phyloP scores from a whole-genome alignment of 2,888 invertebrate species.

The Andrena minutula region DNA sequence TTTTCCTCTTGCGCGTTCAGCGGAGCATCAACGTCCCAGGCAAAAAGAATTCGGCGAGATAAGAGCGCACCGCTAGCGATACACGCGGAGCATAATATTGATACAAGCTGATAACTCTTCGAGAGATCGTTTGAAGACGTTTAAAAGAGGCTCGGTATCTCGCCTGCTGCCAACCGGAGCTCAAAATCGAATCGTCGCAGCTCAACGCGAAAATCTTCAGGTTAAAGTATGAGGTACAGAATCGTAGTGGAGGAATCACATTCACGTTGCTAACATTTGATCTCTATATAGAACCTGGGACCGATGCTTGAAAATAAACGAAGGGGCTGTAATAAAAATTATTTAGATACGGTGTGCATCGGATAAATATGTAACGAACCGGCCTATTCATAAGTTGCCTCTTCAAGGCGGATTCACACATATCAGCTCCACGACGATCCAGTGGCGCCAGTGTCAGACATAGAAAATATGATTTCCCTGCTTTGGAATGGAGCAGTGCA shows the following conservation, averaged over 20 bases:
- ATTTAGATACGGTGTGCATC: not conserved
- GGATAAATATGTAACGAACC: constrained; percentile 1
- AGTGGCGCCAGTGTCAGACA: no score
- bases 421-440: no score
- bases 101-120: constrained; percentile 66
- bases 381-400: not conserved
- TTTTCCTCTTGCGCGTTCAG: not conserved
- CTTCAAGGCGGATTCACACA: no score
- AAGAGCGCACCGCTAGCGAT: constrained; percentile 56
- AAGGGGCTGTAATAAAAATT: not conserved
- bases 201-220: not conserved
- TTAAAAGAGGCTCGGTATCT: constrained; percentile 23
- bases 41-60: constrained; percentile 61
- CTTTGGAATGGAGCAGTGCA: no score
- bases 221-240: not conserved
- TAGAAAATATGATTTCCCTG: no score
- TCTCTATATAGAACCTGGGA: no score
- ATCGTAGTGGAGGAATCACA: no score
- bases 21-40: constrained; percentile 39
- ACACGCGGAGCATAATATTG: constrained; percentile 68
- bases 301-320: no score
- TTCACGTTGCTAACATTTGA: no score
- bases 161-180: not conserved
- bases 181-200: constrained; percentile 1
- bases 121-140: constrained; percentile 32